Evolutionary conservation across 2,888 invertebrate species (phyloP).

Genomic region (Lithophane leautieri): DNA sequence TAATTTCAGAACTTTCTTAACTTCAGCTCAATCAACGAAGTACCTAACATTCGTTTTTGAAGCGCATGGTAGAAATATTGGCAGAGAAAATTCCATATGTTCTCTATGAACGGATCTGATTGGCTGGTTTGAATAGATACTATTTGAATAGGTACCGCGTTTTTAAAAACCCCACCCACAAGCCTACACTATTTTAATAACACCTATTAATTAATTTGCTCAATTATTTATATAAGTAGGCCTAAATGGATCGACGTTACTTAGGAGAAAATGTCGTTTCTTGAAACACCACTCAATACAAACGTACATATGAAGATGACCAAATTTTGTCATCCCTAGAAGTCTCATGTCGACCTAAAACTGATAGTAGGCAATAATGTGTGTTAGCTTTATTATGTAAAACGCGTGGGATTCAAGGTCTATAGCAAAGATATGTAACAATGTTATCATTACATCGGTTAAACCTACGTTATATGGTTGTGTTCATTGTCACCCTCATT

Average conservation of each 20-base stretch:
- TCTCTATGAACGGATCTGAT: background rate
- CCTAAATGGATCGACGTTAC: background rate
- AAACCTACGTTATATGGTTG: slow-evolving; percentile 7
- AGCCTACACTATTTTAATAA: slow-evolving; percentile 2
- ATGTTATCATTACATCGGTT: slow-evolving; percentile 47
- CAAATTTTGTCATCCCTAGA: background rate
- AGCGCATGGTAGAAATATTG: background rate
- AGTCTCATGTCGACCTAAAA: background rate
- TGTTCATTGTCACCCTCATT: background rate
- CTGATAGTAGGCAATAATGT: background rate
- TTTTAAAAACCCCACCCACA: slow-evolving; percentile 29
- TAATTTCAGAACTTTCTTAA: background rate
- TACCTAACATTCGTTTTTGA: background rate
- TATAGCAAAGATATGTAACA: slow-evolving; percentile 41
- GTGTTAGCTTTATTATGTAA: slow-evolving; percentile 20
- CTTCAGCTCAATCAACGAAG: background rate
- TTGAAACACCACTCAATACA: background rate
- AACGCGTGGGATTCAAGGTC: slow-evolving; percentile 46
- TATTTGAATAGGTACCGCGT: background rate
- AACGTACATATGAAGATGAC: background rate
- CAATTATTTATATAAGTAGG: background rate
- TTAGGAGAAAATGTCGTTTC: background rate
- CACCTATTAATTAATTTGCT: slow-evolving; percentile 9
- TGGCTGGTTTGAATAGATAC: background rate
- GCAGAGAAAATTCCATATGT: background rate